Conservation (phyloP, 2,797 vertebrate species). For the Halcyon badia region DNA sequence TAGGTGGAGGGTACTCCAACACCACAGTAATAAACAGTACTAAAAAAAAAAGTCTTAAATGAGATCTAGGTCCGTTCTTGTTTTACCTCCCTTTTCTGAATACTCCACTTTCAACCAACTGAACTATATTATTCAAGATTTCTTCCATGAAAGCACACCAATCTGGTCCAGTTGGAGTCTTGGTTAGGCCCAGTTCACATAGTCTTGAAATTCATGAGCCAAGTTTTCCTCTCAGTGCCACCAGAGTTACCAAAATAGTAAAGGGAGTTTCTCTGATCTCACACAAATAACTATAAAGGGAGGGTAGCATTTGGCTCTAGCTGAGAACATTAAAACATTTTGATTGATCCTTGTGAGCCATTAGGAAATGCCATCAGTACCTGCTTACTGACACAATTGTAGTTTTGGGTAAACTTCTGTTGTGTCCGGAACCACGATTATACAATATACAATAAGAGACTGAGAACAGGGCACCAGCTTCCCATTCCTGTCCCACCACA, state of each 20-base stretch:
- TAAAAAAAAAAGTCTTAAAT: neutral
- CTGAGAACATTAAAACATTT: neutral
- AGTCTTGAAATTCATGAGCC: neutral
- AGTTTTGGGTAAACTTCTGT: constrained; percentile 18
- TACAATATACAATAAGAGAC: constrained; percentile 3
- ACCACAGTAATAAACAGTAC: neutral
- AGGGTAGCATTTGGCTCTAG: neutral
- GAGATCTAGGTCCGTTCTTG: neutral
- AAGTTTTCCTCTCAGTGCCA: neutral
- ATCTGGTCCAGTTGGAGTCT: neutral
- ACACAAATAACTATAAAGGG: neutral
- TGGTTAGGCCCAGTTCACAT: neutral
- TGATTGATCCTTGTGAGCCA: neutral
- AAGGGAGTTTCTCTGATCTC: constrained; percentile 14
- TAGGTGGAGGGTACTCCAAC: accelerated
- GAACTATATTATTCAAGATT: neutral
- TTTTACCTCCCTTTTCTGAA: neutral
- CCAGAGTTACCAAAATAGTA: neutral
- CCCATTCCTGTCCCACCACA: constrained; percentile 48
- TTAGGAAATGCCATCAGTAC: constrained; percentile 42
- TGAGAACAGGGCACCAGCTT: neutral
- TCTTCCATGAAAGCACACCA: neutral
- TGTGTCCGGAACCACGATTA: neutral
- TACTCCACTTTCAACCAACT: neutral
- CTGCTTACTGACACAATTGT: neutral